Conservation (phyloP, 2,888 invertebrate species). For the Norana najaformis region DNA sequence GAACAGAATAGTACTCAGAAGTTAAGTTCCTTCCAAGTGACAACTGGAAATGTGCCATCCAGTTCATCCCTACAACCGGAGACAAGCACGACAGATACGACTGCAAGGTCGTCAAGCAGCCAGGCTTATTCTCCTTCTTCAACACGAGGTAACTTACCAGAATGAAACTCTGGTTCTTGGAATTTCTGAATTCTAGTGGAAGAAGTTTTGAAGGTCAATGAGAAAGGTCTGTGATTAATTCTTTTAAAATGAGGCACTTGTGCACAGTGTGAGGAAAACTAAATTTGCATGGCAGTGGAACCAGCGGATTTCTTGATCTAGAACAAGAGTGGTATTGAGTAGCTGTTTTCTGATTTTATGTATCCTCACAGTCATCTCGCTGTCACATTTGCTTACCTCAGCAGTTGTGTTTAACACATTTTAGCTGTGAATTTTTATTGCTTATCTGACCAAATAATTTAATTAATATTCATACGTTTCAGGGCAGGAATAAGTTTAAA, state of each 20-base stretch:
- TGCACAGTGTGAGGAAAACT: too few relatives aligned
- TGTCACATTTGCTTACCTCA: too few relatives aligned
- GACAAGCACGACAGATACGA: neutral
- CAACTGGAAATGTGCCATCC: neutral
- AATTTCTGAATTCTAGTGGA: neutral
- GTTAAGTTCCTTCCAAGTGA: slow-evolving; percentile 6
- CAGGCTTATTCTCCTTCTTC: neutral
- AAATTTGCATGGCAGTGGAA: too few relatives aligned
- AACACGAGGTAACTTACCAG: neutral
- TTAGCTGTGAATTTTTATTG: neutral
- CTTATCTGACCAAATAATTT: neutral
- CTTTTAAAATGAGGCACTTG: too few relatives aligned
- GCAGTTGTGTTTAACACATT: too few relatives aligned
- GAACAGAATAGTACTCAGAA: neutral
- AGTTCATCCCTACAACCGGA: neutral
- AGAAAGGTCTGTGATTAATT: neutral
- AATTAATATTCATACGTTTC: neutral
- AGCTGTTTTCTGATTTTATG: neutral
- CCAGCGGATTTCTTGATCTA: neutral
- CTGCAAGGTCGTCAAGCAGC: neutral
- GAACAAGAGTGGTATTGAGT: neutral
- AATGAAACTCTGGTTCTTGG: neutral
- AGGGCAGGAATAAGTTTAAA: neutral
- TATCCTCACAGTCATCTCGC: neutral
- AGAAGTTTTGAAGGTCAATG: neutral